Base-by-base conservation (phyloP, 2,888 invertebrate species). In the Eueremaeus valkanovi region DNA sequence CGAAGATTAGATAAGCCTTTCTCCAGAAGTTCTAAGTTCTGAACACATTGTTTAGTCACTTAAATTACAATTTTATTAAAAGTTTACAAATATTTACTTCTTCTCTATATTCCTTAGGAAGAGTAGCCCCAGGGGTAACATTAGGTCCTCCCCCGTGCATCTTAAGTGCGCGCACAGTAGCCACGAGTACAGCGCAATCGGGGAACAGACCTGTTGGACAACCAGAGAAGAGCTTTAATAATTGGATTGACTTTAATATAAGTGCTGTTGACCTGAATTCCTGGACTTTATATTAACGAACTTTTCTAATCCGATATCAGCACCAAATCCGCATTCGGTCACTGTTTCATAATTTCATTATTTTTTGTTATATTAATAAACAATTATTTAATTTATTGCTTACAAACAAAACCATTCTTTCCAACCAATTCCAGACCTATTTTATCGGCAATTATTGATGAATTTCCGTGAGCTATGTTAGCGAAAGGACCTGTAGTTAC, bases 251-350 rank as follows among this genome's bases (percentile, higher is more conserved):
- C n/a, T n/a, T n/a, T n/a, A n/a, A n/a, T n/a, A n/a, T n/a, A n/a
- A n/a, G n/a, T n/a, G n/a, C n/a, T n/a, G n/a, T n/a, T n/a, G 1
- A 66, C 91, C 92, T 16, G 95, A 95, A 75, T 90, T 89, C 27
- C 96, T 89, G 80, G 95, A 96, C 85, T 98, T 98, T 77, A 98
- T 96, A 84, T 97, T 89, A 85, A 95, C 93, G 86, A 97, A 96
- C 84, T 98, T 98, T 85, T 98, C 97, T 92, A 96, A 92, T 73
- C 92, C 98, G 81, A 99, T 96, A 83, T 99, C 99, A 16, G 97
- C 96, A 13, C 98, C 98, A 83, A 99, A 99, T 49, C 99, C 99
- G 51, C 96, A 96, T 85, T 99, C 99, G 0, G 99, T 99, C 24
- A 97, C 89, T 76, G 80, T 29, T n/a, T n/a, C n/a, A n/a, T n/a